Conservation (phyloP, 2,797 vertebrate genomes). For the Notolepis coatsorum region DNA sequence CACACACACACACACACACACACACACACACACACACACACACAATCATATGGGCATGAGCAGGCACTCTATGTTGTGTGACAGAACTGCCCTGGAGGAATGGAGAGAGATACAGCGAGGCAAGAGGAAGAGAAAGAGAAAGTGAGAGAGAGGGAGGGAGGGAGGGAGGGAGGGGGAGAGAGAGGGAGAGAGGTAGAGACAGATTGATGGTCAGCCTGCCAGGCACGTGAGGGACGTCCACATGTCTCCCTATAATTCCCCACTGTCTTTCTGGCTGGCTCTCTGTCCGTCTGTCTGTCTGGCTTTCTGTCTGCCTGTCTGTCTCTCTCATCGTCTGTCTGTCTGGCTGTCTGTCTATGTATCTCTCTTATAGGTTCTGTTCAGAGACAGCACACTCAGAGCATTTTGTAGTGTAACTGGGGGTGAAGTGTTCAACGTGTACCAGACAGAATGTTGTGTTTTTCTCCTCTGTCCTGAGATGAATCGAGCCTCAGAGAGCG, state of each 20-base stretch:
- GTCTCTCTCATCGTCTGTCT: too few species aligned
- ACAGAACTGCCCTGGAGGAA: not conserved
- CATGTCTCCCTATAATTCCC: not conserved
- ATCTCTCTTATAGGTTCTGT: too few species aligned
- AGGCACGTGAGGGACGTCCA: not conserved
- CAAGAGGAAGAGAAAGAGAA: not conserved
- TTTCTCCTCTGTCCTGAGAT: not conserved
- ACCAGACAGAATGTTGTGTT: not conserved
- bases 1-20: not conserved
- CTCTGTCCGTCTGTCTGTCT: too few species aligned
- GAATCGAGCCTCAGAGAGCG: not conserved
- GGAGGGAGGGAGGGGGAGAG: not conserved
- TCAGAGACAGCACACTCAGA: not conserved
- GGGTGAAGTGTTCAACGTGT: not conserved
- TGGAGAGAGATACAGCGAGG: conserved; percentile 11
- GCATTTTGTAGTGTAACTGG: not conserved
- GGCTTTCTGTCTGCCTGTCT: too few species aligned
- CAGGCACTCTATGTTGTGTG: not conserved
- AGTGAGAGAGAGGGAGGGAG: too few species aligned
- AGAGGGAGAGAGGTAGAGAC: not conserved
- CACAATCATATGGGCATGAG: conserved; percentile 6
- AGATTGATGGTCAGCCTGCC: not conserved
- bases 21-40: not conserved
- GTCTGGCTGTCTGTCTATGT: too few species aligned
- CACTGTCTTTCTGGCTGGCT: too few species aligned